phyloP scores from a whole-genome alignment of 2,113 vertebrate species.

The Raja brachyura region DNA sequence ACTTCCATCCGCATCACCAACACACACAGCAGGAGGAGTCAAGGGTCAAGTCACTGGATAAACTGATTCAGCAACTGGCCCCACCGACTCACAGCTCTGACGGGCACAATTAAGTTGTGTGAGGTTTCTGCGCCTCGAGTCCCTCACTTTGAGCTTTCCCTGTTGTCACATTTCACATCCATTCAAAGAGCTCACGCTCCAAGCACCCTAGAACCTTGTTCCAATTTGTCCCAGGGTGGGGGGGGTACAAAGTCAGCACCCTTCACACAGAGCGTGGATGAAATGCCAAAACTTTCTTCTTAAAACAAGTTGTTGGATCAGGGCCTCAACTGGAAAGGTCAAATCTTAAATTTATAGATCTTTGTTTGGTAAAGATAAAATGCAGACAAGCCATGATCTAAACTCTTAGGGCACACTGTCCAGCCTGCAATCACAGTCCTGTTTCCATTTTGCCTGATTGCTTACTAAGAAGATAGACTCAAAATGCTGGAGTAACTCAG shows the following conservation, averaged over 20 bases:
- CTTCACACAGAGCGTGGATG: not conserved
- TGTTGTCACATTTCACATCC: not conserved
- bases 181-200: not conserved
- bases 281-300: not conserved
- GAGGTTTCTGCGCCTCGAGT: not conserved
- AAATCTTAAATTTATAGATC: not conserved
- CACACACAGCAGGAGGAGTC: not conserved
- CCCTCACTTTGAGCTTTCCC: not conserved
- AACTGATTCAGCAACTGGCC: not conserved
- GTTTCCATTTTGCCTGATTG: too few relatives aligned
- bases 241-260: not conserved
- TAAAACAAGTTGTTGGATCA: not conserved
- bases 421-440: too few relatives aligned
- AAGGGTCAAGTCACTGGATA: not conserved
- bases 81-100: not conserved
- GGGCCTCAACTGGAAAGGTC: not conserved
- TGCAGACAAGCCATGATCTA: not conserved
- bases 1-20: not conserved
- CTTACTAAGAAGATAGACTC: too few relatives aligned
- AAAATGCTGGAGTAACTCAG: too few relatives aligned
- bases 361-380: not conserved
- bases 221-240: not conserved
- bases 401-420: not conserved
- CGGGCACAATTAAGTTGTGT: not conserved
- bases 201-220: not conserved